Percentiles rank a stretch among this genome's conserved stretches.
Conservation (phyloP, 2,113 vertebrate genomes). For the Bufo bufo region DNA sequence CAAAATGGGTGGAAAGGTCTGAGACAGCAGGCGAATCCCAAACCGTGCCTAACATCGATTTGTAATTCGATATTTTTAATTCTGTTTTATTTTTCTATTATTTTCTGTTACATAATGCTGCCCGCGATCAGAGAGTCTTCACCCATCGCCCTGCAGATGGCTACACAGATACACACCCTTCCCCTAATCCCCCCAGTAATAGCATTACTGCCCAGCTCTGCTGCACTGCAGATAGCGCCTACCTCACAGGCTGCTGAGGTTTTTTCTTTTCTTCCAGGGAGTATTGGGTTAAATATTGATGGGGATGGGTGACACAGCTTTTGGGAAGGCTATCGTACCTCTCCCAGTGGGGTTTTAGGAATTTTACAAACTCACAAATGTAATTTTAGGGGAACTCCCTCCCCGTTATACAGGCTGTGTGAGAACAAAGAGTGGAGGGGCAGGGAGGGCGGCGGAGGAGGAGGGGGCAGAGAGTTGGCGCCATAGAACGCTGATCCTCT, state of each 20-base stretch:
- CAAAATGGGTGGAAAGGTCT: neutral
- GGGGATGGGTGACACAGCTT: neutral
- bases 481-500: slow-evolving; percentile 17
- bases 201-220: slow-evolving; percentile 35
- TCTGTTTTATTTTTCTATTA: no score
- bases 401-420: neutral
- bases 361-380: slow-evolving; percentile 7
- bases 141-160: neutral
- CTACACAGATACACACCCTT: slow-evolving; percentile 4
- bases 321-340: neutral
- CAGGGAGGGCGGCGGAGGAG: slow-evolving; percentile 17
- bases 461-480: neutral
- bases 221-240: slow-evolving; percentile 48
- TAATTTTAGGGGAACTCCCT: neutral
- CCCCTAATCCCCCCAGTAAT: slow-evolving; percentile 48
- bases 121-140: no score
- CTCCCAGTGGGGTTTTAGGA: neutral
- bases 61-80: no score
- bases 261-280: neutral
- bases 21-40: neutral
- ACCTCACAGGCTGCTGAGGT: neutral
- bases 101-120: no score
- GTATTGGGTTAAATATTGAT: slow-evolving; percentile 2
- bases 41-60: neutral
- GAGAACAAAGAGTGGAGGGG: slow-evolving; percentile 40